These are phyloP conservation scores for Clanis bilineata DNA, from an alignment of 2,888 invertebrate genomes.

Conservation along the genomic window DNA sequence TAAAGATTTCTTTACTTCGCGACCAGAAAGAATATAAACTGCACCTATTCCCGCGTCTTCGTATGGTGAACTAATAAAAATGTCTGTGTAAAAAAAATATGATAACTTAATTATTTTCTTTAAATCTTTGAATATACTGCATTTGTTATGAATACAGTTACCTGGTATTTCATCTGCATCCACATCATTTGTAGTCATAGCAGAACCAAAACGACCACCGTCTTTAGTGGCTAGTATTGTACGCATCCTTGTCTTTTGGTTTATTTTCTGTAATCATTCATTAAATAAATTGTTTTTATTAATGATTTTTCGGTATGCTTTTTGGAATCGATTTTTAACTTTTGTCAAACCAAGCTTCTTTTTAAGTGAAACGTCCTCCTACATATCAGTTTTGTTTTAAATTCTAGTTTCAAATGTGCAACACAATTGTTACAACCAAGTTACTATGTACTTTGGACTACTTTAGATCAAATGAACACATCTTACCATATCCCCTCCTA, in stretches of 20 bases:
- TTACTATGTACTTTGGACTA: too few relatives aligned
- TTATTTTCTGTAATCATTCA: conserved; percentile 13
- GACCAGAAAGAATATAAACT: conserved; percentile 59
- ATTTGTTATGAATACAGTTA: conserved; percentile 28
- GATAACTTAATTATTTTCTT: neutral
- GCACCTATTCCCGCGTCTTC: conserved; percentile 48
- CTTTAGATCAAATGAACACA: too few relatives aligned
- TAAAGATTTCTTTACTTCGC: conserved; percentile 37
- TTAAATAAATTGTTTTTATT: too few relatives aligned
- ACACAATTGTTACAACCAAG: too few relatives aligned
- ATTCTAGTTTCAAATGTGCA: too few relatives aligned
- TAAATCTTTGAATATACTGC: too few relatives aligned
- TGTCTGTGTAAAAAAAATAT: conserved; percentile 45
- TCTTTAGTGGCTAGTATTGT: conserved; percentile 35
- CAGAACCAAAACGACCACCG: conserved; percentile 48
- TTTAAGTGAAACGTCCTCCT: too few relatives aligned
- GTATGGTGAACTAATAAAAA: conserved; percentile 63
- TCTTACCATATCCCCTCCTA: conserved; percentile 43
- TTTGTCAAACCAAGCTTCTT: too few relatives aligned
- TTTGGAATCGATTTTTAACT: too few relatives aligned
- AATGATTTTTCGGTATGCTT: too few relatives aligned
- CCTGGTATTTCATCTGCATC: conserved; percentile 54
- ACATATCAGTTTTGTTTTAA: too few relatives aligned
- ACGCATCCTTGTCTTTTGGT: conserved; percentile 23
- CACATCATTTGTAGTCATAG: conserved; percentile 47